Percentiles rank a stretch among this genome's conserved stretches.
These are phyloP conservation scores for Thamnaconus septentrionalis DNA, from an alignment of 2,113 vertebrate genomes.

Conservation along the genomic window DNA sequence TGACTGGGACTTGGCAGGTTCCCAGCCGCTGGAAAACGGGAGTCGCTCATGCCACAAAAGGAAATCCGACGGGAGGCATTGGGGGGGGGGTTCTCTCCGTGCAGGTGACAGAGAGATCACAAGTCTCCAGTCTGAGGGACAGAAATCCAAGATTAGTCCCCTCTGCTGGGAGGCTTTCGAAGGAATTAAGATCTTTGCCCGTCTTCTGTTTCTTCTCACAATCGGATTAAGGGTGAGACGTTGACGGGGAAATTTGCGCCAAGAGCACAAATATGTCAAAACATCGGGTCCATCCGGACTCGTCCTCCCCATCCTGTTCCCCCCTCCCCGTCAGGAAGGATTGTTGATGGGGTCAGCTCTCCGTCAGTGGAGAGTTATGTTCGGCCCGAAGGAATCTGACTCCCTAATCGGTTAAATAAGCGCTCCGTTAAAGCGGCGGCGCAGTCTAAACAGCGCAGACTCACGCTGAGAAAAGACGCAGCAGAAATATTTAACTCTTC, in stretches of 20 bases:
- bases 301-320: slow-evolving; percentile 22
- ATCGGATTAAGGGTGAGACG: slow-evolving; percentile 20
- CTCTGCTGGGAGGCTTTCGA: background rate
- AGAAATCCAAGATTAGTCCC: slow-evolving; percentile 15
- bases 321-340: background rate
- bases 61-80: slow-evolving; percentile 34
- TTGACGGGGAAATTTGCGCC: slow-evolving; percentile 31
- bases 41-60: slow-evolving; percentile 48
- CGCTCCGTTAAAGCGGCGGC: background rate
- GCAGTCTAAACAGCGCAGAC: slow-evolving; percentile 21
- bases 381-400: slow-evolving; percentile 17
- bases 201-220: background rate
- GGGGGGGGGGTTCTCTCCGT: slow-evolving; percentile 9
- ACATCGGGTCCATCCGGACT: slow-evolving; percentile 23
- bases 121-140: slow-evolving; percentile 23
- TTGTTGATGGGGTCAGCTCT: background rate
- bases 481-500: slow-evolving; percentile 16
- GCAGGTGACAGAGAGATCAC: slow-evolving; percentile 19
- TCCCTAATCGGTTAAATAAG: slow-evolving; percentile 26
- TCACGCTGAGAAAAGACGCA: background rate
- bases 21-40: slow-evolving; percentile 16
- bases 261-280: slow-evolving; percentile 34
- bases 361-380: slow-evolving; percentile 5
- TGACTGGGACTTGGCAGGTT: slow-evolving; percentile 39
- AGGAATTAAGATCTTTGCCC: background rate